Evolutionary conservation across 2,888 invertebrate species (phyloP), one percentile per base, ranked within the genome.

Genomic region (Euclidia mi): DNA sequence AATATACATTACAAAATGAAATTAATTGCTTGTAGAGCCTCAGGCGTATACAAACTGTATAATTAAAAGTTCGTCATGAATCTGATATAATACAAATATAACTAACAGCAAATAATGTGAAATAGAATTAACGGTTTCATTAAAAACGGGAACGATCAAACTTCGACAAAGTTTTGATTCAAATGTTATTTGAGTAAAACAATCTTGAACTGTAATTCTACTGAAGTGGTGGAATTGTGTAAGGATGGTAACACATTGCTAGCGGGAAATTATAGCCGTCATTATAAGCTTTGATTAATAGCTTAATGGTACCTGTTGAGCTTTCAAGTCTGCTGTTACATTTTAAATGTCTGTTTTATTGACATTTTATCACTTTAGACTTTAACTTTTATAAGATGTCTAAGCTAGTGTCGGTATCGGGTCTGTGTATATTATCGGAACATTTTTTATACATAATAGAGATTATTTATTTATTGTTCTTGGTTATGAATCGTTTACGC

Each of bases 141-240:
- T 61, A 41, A 71, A 61, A 70, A 58, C 52, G 17, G n/a, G 44
- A 41, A 17, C 20, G 53, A 59, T 50, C 50, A 38, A 70, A 65
- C 61, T 62, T 56, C 14, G 31, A 28, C 1, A 18, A 62, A 69
- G 61, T 67, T 76, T 52, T 43, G 14, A 68, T 62, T 68, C 58
- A 65, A 67, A 73, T 71, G 62, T 71, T 74, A 65, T 74, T 71
- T 47, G 43, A 65, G 11, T 64, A 37, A 64, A 71, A 73, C 68
- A 70, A 67, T 76, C 57, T 75, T 52, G 10, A 48, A 32, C 45
- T 47, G 35, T 18, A 66, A 50, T 50, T 15, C 28, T 12, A 42
- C 37, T 18, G 34, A 43, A 45, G 34, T 18, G 56, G 31, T 44
- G 15, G 41, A 34, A 50, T 68, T 38, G 35, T 20, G 12, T 45